Conservation (phyloP, 2,888 invertebrate genomes). For the Lasiommata megera region DNA sequence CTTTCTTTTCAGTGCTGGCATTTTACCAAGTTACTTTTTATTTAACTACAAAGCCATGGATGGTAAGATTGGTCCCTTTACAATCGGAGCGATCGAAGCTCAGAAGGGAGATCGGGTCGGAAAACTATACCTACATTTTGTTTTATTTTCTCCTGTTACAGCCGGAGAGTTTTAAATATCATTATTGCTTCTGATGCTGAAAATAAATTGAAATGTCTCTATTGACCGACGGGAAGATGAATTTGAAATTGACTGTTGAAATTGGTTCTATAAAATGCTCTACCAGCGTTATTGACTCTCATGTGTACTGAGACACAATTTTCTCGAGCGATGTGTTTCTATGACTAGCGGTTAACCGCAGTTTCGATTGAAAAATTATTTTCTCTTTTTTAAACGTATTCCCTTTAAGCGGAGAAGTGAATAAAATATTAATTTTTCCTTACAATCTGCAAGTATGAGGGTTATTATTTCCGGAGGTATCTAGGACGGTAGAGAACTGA, state of each 20-base stretch:
- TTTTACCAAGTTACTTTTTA: constrained; percentile 74
- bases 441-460: no score
- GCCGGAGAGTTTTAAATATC: constrained; percentile 52
- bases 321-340: constrained; percentile 8
- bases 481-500: no score
- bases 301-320: constrained; percentile 17
- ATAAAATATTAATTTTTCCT: no score
- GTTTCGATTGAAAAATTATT: neutral
- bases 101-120: constrained; percentile 57
- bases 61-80: constrained; percentile 40
- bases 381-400: neutral
- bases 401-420: no score
- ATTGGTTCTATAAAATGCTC: constrained; percentile 28
- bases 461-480: no score
- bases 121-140: constrained; percentile 48
- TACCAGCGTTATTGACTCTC: constrained; percentile 22
- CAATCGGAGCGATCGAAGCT: constrained; percentile 68
- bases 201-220: constrained; percentile 39
- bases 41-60: constrained; percentile 64
- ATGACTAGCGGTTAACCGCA: constrained; percentile 3
- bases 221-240: constrained; percentile 30
- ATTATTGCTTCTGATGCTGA: constrained; percentile 39
- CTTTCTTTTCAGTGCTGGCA: constrained; percentile 73
- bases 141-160: constrained; percentile 49
- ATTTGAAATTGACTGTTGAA: constrained; percentile 31